Evolutionary conservation across 2,888 invertebrate genomes (phyloP).

Genomic region (Homarus gammarus): DNA sequence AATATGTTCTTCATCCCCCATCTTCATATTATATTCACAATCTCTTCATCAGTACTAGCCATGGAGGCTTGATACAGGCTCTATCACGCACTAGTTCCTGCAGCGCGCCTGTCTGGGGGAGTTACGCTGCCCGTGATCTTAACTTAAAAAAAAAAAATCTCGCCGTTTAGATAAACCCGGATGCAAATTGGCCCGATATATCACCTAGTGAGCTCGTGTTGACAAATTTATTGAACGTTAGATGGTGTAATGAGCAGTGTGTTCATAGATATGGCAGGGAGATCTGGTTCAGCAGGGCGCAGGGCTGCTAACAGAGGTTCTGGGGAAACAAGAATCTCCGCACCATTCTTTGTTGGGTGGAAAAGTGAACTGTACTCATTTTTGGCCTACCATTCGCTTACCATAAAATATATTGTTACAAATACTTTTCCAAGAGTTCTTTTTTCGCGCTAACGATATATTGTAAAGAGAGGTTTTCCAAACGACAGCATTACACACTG

Average conservation of each 20-base stretch:
- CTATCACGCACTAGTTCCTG: not conserved
- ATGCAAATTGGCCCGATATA: not conserved
- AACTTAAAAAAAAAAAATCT: not conserved
- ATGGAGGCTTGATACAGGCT: not conserved
- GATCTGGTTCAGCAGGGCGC: too few relatives aligned
- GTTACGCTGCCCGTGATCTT: not conserved
- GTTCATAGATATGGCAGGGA: too few relatives aligned
- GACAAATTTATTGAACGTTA: not conserved
- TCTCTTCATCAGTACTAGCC: not conserved
- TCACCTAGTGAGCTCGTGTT: not conserved
- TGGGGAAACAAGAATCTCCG: too few relatives aligned
- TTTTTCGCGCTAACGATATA: too few relatives aligned
- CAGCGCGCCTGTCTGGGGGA: not conserved
- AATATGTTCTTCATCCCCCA: not conserved
- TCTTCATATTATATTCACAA: not conserved
- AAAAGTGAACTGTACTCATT: too few relatives aligned
- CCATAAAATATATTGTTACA: too few relatives aligned
- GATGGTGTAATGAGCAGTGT: not conserved
- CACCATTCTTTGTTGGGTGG: too few relatives aligned
- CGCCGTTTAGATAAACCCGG: not conserved
- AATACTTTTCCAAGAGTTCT: too few relatives aligned
- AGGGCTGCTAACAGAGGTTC: too few relatives aligned
- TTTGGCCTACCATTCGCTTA: too few relatives aligned
- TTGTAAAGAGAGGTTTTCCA: too few relatives aligned
- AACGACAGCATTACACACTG: too few relatives aligned